phyloP scores from a whole-genome alignment of 2,888 invertebrate species.

The Cancer borealis region DNA sequence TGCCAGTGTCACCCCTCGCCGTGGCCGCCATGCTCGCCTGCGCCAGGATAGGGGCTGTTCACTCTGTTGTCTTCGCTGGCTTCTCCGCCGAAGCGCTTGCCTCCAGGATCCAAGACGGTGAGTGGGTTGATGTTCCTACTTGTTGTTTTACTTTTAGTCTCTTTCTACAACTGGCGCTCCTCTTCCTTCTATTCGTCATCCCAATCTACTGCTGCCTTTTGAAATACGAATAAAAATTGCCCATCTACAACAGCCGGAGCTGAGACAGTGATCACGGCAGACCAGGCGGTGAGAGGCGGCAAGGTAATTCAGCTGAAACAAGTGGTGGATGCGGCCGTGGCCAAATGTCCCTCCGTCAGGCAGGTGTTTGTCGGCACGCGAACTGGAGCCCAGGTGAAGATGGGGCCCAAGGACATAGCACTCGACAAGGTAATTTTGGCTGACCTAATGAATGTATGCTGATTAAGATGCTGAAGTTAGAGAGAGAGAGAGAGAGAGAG shows the following conservation, averaged over 20 bases:
- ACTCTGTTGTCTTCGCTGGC: conserved; percentile 82
- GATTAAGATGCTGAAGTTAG: conserved; percentile 48
- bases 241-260: conserved; percentile 80
- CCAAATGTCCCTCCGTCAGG: conserved; percentile 80
- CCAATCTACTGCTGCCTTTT: too few species aligned
- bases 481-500: conserved; percentile 42
- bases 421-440: conserved; percentile 79
- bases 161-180: background rate
- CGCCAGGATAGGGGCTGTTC: conserved; percentile 82
- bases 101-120: conserved; percentile 77
- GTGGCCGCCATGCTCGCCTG: conserved; percentile 82
- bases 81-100: conserved; percentile 82
- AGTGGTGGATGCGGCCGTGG: conserved; percentile 81
- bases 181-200: background rate
- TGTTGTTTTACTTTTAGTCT: background rate
- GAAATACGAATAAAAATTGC: too few species aligned
- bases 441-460: background rate
- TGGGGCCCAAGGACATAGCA: conserved; percentile 79
- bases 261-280: conserved; percentile 81
- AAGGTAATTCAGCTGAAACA: conserved; percentile 80
- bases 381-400: conserved; percentile 80
- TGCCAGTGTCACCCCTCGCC: conserved; percentile 81
- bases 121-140: background rate
- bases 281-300: conserved; percentile 81
- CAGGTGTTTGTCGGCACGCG: conserved; percentile 81